Base-by-base conservation (phyloP, 2,888 invertebrate species). In the Syrphus vitripennis region DNA sequence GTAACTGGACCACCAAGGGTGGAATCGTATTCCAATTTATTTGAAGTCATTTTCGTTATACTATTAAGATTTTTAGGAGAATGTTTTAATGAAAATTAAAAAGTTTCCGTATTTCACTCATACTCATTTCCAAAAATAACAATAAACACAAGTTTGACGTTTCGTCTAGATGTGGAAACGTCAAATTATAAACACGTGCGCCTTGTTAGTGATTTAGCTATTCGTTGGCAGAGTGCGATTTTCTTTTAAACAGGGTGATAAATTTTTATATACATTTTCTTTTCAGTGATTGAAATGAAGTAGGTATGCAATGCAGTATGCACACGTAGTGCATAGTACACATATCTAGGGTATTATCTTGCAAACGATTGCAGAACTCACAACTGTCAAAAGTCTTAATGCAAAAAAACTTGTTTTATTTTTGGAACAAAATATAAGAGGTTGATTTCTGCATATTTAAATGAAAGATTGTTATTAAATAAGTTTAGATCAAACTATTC, bases 1-100 rank as follows among this genome's bases (percentile, higher is more conserved):
- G 92, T 91, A 87, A 94, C 93, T 0, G 89, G 88, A 0, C 94
- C 94, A 19, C 94, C 94, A 21, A 94, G 89, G 1, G 90, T 89
- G n/a, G 92, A 91, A 88, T 94, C 94, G 88, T 94, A 94, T 88
- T 94, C 92, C 45, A 91, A 86, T 81, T 92, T 91, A 55, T 90
- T 81, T 45, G 90, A 89, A 79, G 70, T 53, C 88, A 88, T 88
- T 24, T 83, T 87, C 2, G n/a, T n/a, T n/a, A n/a, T n/a, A 9
- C 1, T 19, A 1, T 26, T 2, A 19, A 7, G 0, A 4, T 61
- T 48, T 12, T 53, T n/a, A 26, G 19, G 10, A 19, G 21, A 9
- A 50, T 53, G 37, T 21, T 48, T 75, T 3, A 29, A 50, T 6
- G 24, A 37, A 84, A 75, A 19, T 50, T 6, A 14, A 26, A 9